Evolutionary conservation across 2,888 invertebrate genomes (phyloP), one percentile per base, ranked within the genome.

Genomic region (Cheilosia vernalis): DNA sequence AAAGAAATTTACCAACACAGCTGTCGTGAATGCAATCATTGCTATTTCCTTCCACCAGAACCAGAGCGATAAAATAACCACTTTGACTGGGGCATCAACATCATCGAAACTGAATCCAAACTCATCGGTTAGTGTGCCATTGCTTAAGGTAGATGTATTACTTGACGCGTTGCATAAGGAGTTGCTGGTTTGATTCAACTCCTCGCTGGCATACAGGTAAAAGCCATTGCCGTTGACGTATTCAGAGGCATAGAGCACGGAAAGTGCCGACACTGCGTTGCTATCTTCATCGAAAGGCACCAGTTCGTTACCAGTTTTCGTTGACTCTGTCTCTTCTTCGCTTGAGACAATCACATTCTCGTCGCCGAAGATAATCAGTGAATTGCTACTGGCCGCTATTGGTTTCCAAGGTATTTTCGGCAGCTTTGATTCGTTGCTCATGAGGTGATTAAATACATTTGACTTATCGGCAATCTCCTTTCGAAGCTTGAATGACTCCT

Each of bases 31-130:
- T 4, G 96, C 95, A 61, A 97, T 96, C 2, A 95, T 93, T 2
- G 95, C 90, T 6, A 97, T 95, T 91, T 97, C 97, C 91, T 95
- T 96, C 96, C 95, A 97, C 95, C 96, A 97, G 91, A 95, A 95
- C 95, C 96, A 96, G 0, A 97, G 91, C 0, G 96, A 95, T 13
- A 94, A 94, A 51, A 96, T 95, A 84, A 96, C 95, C 2, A 95
- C 94, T 90, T 95, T 94, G 0, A 95, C 94, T 19, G 95, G 94
- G 10, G 94, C 94, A 77, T 94, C 94, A 27, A 93, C 92, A n/a
- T 93, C 93, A 37, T 93, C 93, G 37, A 91, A 90, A 70, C 90
- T 90, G 47, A 90, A 91, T 60, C 88, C 89, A 4, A 90, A 87
- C 72, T 91, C 90, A 49, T 90, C 89, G 10, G 56, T 87, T 82